Evolutionary conservation across 2,797 vertebrate species (phyloP), one percentile per base, ranked within the genome.

Genomic region (Helarctos malayanus): DNA sequence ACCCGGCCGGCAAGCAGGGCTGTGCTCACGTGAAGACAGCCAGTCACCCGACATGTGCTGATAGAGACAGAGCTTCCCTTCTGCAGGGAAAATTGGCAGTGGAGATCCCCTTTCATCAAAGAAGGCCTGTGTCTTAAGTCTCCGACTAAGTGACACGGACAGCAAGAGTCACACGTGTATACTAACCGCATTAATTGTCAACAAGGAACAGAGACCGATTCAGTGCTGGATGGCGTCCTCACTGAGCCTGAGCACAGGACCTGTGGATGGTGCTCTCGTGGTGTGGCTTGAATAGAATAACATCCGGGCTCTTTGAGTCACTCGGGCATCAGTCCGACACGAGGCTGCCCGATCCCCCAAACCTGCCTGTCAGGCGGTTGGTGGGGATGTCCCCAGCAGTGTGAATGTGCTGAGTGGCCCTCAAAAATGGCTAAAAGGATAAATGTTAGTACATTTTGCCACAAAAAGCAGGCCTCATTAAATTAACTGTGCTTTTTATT

Each of bases 381-480:
- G 29, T 4, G 15, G 21, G 35, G 14, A 8, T 11, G n/a, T 23
- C 0, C 45, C 8, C 14, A 5, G 0, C 7, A 0, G 0, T 2
- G 52, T 32, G 23, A 12, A 1, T 7, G 5, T 14, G 4, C 63
- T 59, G n/a, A 0, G 45, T 15, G 85, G 41, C 35, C 1, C 38
- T 16, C 47, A 57, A 23, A 54, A 23, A 7, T 61, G n/a, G 21
- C 3, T 2, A 2, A 4, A 56, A 47, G 16, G 68, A 16, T 8
- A 18, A 19, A 0, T 15, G 13, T 23, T 57, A 1, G 16, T 38
- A 0, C 83, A 6, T 32, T 41, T 76, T 11, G 54, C 65, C 49
- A 27, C 65, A 29, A 13, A 27, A 69, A 1, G 23, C 38, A 19
- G 29, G 14, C 61, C 23, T 92, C 65, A 4, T 21, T 41, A 76